Percentiles rank a stretch among this genome's conserved stretches.
phyloP scores from a whole-genome alignment of 2,797 vertebrate species.

The Notoglanidium macrostoma region DNA sequence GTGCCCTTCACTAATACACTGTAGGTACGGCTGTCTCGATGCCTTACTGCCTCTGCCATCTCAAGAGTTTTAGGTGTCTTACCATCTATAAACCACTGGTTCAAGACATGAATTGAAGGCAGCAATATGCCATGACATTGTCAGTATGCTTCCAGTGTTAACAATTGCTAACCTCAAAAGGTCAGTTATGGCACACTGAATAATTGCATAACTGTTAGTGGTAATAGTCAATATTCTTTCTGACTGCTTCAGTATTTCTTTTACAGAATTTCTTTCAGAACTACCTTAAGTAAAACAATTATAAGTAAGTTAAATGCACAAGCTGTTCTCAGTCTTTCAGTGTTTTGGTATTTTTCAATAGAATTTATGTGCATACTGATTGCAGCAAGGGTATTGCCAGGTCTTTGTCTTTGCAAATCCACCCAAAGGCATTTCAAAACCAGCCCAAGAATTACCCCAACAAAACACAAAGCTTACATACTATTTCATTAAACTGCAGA shows the following conservation, averaged over 20 bases:
- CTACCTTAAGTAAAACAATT: neutral
- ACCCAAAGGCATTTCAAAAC: neutral
- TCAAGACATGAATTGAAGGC: neutral
- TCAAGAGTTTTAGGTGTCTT: neutral
- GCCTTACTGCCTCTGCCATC: constrained; percentile 2
- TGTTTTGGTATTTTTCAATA: neutral
- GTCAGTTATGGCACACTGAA: neutral
- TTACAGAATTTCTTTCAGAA: neutral
- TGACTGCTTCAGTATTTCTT: neutral
- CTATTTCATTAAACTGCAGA: neutral
- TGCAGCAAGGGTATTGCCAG: neutral
- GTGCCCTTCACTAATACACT: neutral
- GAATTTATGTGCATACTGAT: neutral
- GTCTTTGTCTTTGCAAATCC: neutral
- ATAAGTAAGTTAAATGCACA: neutral
- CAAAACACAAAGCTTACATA: neutral
- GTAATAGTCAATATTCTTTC: neutral
- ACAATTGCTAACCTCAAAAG: neutral
- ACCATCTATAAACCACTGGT: neutral
- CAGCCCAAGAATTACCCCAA: neutral
- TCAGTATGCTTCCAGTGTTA: neutral
- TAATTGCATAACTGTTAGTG: neutral
- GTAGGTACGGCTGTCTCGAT: neutral
- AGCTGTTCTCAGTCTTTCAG: neutral
- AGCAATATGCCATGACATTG: neutral